Percentiles rank a stretch among this genome's conserved stretches.
These are phyloP conservation scores for Equus przewalskii DNA, from an alignment of 2,113 vertebrate species.

Conservation along the genomic window DNA sequence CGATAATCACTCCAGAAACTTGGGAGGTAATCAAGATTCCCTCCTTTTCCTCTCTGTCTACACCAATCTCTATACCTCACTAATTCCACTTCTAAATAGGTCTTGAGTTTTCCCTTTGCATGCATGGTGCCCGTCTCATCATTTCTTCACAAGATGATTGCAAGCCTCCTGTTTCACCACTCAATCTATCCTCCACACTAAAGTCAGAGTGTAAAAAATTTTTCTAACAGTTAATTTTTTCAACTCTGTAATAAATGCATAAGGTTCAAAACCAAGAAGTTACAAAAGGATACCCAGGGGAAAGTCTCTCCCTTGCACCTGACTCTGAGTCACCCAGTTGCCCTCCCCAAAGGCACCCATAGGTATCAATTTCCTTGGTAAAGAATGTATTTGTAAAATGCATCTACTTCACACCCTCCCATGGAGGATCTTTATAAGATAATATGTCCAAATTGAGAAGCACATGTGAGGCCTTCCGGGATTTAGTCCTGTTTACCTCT, in stretches of 20 bases:
- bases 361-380: neutral
- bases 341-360: neutral
- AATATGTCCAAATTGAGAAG: neutral
- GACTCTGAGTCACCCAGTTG: neutral
- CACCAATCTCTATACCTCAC: neutral
- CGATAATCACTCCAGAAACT: neutral
- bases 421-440: neutral
- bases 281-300: neutral
- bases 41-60: neutral
- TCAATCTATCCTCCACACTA: neutral
- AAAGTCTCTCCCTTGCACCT: neutral
- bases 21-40: neutral
- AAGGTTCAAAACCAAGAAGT: neutral
- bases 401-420: neutral
- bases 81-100: neutral
- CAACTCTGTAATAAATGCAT: neutral
- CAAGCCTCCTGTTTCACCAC: neutral
- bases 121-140: neutral
- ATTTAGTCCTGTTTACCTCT: neutral
- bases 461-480: neutral
- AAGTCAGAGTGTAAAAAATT: neutral
- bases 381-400: constrained; percentile 30
- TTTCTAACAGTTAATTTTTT: constrained; percentile 2
- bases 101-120: neutral
- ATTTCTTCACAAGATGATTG: neutral